A percentile compares a stretch with the other conserved stretches of the same genome.
Conservation (phyloP, 2,888 invertebrate genomes). For the Eilema griseolum region DNA sequence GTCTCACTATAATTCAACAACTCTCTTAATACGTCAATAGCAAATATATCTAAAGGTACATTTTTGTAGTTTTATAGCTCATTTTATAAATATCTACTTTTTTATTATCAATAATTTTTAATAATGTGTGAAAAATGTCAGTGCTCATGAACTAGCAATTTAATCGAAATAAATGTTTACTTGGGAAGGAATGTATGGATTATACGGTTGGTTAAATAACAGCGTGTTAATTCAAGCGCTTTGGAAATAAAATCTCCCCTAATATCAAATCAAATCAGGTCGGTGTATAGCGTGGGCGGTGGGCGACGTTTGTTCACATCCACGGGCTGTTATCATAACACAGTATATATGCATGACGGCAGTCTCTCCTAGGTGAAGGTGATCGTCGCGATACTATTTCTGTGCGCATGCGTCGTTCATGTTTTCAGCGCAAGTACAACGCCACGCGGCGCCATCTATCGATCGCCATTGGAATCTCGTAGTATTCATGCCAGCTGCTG, state of each 20-base stretch:
- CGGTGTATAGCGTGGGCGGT: slow-evolving; percentile 32
- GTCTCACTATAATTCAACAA: not conserved
- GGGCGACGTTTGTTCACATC: slow-evolving; percentile 49
- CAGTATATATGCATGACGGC: slow-evolving; percentile 52
- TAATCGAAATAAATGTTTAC: not conserved
- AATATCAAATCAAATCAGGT: slow-evolving; percentile 16
- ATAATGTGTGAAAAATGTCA: not conserved
- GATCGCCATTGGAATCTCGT: slow-evolving; percentile 63
- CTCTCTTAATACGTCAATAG: not conserved
- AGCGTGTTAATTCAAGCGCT: not conserved
- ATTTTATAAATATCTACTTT: not conserved
- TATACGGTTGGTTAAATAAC: not conserved
- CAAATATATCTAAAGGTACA: not conserved
- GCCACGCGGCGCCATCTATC: slow-evolving; percentile 80
- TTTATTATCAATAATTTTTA: not conserved
- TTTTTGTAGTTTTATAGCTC: not conserved
- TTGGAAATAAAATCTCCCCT: slow-evolving; percentile 4
- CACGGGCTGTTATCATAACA: slow-evolving; percentile 62
- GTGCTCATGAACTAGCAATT: not conserved
- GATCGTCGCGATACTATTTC: slow-evolving; percentile 80
- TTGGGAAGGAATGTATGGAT: not conserved
- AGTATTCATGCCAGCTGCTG: slow-evolving; percentile 73
- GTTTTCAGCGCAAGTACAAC: slow-evolving; percentile 59
- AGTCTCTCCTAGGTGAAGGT: slow-evolving; percentile 84
- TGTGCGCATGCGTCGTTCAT: slow-evolving; percentile 76